Conservation (phyloP, 2,113 vertebrate genomes). For the Arizona elegans region DNA sequence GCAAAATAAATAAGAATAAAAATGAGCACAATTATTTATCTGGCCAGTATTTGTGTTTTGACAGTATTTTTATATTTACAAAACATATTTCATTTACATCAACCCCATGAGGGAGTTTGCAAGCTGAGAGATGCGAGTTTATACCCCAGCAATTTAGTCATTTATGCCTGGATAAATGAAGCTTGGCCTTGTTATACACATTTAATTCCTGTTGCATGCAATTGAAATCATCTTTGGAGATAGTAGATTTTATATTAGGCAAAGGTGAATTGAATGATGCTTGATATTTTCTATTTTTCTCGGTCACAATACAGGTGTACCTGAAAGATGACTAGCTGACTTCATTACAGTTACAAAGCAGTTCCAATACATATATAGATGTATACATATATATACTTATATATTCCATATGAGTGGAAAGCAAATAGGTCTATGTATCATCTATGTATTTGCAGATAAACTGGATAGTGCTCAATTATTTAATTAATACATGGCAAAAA, state of each 20-base stretch:
- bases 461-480: not conserved
- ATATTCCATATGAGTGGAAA: not conserved
- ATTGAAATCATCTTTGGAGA: not conserved
- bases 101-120: not conserved
- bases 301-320: not conserved
- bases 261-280: not conserved
- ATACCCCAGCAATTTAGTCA: not conserved
- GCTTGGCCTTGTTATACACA: not conserved
- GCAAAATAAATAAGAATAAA: not conserved
- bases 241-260: not conserved
- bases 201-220: not conserved
- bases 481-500: not conserved
- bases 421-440: not conserved
- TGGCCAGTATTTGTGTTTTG: not conserved
- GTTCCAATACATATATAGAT: not conserved
- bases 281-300: not conserved
- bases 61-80: not conserved
- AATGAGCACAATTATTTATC: not conserved
- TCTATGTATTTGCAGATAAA: not conserved
- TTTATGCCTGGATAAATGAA: not conserved
- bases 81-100: not conserved
- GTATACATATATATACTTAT: too few relatives aligned
- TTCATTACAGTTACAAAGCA: not conserved
- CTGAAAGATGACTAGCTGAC: not conserved
- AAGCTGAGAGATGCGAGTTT: not conserved